These are phyloP conservation scores for Crotalus adamanteus DNA, from an alignment of 2,797 vertebrate genomes.

Conservation along the genomic window DNA sequence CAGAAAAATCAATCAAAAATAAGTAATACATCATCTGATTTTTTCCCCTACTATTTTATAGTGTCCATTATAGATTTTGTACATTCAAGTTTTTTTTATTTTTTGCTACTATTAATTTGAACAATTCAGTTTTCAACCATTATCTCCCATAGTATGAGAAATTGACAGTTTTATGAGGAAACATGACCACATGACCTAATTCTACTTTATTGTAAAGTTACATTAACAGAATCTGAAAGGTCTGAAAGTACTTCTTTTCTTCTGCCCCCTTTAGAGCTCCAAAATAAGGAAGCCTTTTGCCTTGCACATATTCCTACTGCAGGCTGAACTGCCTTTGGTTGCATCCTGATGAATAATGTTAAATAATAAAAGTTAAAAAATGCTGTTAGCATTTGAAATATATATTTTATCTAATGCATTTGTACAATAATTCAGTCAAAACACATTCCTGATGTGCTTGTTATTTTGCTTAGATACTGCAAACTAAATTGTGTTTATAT, in stretches of 20 bases:
- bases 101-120: constrained; percentile 41
- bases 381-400: constrained; percentile 31
- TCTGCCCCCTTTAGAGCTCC: too few relatives aligned
- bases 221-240: too few relatives aligned
- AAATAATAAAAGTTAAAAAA: constrained; percentile 15
- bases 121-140: constrained; percentile 2
- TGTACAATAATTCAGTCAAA: constrained; percentile 42
- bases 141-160: background rate
- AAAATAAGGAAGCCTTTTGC: too few relatives aligned
- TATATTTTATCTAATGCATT: constrained; percentile 18
- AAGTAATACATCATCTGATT: background rate
- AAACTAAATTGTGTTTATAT: constrained; percentile 18
- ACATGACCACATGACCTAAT: too few relatives aligned
- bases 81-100: background rate
- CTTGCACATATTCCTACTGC: too few relatives aligned
- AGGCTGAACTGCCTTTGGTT: too few relatives aligned
- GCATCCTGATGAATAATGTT: background rate
- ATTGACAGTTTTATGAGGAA: too few relatives aligned
- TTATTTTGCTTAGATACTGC: constrained; percentile 3
- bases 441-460: background rate
- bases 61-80: background rate
- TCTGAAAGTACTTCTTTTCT: too few relatives aligned
- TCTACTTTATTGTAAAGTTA: too few relatives aligned
- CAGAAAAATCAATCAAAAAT: background rate
- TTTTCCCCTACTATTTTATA: background rate